Evolutionary conservation across 1,140 invertebrate genomes (phyloP).

Genomic region (Drusus annulatus): DNA sequence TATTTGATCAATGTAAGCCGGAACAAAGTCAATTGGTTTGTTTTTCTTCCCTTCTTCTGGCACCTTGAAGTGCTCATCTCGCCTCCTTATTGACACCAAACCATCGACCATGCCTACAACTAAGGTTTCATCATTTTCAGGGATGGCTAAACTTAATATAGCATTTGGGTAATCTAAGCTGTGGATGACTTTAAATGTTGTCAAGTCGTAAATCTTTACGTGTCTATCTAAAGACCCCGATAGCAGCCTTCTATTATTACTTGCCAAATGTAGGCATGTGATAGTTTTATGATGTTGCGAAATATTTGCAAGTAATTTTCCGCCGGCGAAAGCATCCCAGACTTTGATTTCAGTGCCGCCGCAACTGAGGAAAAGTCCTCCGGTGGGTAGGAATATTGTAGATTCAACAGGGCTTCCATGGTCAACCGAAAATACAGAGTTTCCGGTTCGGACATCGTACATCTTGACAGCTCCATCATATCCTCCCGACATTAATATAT

Average conservation of each 20-base stretch:
- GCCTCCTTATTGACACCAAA: constrained; percentile 87
- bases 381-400: constrained; percentile 89
- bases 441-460: constrained; percentile 87
- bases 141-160: constrained; percentile 87
- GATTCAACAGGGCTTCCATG: constrained; percentile 94
- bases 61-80: constrained; percentile 74
- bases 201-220: constrained; percentile 94
- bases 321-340: constrained; percentile 93
- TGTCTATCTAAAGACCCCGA: constrained; percentile 94
- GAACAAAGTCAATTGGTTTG: constrained; percentile 72
- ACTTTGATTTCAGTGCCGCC: constrained; percentile 94
- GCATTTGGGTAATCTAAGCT: constrained; percentile 93
- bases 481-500: constrained; percentile 89
- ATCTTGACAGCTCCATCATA: constrained; percentile 94
- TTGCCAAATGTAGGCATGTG: constrained; percentile 85
- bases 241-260: constrained; percentile 85
- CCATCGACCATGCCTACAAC: constrained; percentile 95
- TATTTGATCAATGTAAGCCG: constrained; percentile 71
- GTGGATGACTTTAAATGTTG: constrained; percentile 89
- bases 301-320: constrained; percentile 85
- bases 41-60: constrained; percentile 63
- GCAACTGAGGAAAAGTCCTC: constrained; percentile 92
- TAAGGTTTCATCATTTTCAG: constrained; percentile 87
- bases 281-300: constrained; percentile 95
- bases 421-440: constrained; percentile 82